phyloP scores from a whole-genome alignment of 2,888 invertebrate genomes.

The Ischnus inquisitorius region DNA sequence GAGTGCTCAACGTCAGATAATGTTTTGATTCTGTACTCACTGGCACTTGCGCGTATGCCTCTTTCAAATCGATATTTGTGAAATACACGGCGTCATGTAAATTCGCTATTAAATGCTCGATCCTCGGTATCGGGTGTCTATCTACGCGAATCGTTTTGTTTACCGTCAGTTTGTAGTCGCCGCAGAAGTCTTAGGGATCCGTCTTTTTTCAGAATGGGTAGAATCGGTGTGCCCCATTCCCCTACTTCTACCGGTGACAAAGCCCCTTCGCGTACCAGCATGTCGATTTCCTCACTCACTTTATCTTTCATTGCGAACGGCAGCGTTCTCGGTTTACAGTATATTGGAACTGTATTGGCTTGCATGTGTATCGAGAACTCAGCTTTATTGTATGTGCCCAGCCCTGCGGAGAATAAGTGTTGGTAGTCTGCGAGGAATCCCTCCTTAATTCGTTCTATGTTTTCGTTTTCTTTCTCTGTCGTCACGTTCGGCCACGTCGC shows the following conservation, averaged over 20 bases:
- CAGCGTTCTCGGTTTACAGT: slow-evolving; percentile 47
- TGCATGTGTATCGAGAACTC: slow-evolving; percentile 33
- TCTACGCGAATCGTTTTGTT: slow-evolving; percentile 63
- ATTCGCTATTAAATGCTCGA: slow-evolving; percentile 68
- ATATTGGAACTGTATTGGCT: slow-evolving; percentile 69
- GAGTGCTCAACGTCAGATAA: slow-evolving; percentile 53
- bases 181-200: slow-evolving; percentile 75
- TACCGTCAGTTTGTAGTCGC: slow-evolving; percentile 73
- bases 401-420: slow-evolving; percentile 19
- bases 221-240: slow-evolving; percentile 77
- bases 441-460: slow-evolving; percentile 6
- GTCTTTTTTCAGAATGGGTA: slow-evolving; percentile 73
- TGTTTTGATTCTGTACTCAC: slow-evolving; percentile 45
- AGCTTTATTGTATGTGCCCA: slow-evolving; percentile 51
- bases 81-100: slow-evolving; percentile 72
- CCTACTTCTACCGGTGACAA: slow-evolving; percentile 68
- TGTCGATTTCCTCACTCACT: slow-evolving; percentile 39
- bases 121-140: slow-evolving; percentile 66
- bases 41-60: slow-evolving; percentile 44
- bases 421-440: slow-evolving; percentile 15
- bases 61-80: slow-evolving; percentile 64
- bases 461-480: slow-evolving; percentile 29
- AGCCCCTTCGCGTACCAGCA: slow-evolving; percentile 49
- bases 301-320: slow-evolving; percentile 57
- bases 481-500: neutral